phyloP scores from a whole-genome alignment of 2,888 invertebrate species.

The Gymnoscelis rufifasciata region DNA sequence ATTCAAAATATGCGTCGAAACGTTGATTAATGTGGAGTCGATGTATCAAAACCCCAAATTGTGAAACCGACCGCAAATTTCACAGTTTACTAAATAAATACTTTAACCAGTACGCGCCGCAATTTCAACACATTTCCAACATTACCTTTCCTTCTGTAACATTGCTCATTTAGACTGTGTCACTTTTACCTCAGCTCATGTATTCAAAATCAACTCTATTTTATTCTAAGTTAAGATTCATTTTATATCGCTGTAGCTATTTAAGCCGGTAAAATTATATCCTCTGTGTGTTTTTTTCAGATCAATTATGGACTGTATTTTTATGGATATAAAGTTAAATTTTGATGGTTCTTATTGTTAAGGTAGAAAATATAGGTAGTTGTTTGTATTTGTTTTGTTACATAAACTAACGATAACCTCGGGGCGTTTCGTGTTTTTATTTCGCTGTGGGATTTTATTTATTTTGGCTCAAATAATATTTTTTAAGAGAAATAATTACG shows the following conservation, averaged over 20 bases:
- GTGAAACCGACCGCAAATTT: conserved; percentile 5
- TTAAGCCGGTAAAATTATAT: background rate
- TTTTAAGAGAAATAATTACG: too few relatives aligned
- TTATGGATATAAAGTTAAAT: background rate
- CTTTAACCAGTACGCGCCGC: background rate
- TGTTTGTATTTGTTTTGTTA: background rate
- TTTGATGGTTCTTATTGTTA: background rate
- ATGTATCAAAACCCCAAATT: conserved; percentile 6
- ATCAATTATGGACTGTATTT: background rate
- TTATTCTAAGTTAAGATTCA: background rate
- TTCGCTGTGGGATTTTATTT: background rate
- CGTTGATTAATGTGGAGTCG: conserved; percentile 9
- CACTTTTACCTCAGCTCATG: background rate
- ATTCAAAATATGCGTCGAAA: background rate
- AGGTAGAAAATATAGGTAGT: background rate
- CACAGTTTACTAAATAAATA: conserved; percentile 10
- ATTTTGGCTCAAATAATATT: too few relatives aligned
- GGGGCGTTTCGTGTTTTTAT: background rate
- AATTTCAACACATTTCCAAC: conserved; percentile 7
- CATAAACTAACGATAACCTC: background rate
- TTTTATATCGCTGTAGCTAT: background rate
- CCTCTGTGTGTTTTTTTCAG: background rate
- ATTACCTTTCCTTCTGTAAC: conserved; percentile 1
- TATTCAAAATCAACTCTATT: background rate
- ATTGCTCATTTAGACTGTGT: background rate